These are phyloP conservation scores for Parambassis ranga DNA, from an alignment of 2,797 vertebrate genomes.

Conservation along the genomic window DNA sequence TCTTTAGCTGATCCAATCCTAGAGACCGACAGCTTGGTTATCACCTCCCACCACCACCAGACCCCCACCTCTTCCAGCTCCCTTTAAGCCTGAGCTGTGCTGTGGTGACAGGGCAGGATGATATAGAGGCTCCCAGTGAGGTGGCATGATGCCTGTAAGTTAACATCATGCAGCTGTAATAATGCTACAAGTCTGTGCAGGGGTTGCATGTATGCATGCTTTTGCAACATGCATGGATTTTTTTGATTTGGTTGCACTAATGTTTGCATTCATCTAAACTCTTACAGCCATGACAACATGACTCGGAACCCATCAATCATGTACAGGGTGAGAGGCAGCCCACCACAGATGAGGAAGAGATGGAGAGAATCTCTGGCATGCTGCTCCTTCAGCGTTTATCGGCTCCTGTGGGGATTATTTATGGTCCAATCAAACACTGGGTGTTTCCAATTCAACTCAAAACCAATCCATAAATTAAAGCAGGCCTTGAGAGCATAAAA, in stretches of 20 bases:
- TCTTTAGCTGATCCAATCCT: constrained; percentile 26
- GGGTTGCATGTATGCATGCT: not conserved
- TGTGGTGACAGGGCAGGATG: constrained; percentile 47
- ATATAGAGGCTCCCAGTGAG: constrained; percentile 43
- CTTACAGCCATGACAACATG: constrained; percentile 20
- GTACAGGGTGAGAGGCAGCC: constrained; percentile 18
- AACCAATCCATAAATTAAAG: constrained; percentile 71
- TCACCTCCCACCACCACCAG: constrained; percentile 20
- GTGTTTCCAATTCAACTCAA: constrained; percentile 61
- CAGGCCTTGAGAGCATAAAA: constrained; percentile 57
- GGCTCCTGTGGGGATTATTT: constrained; percentile 68
- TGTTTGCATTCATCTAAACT: constrained; percentile 28
- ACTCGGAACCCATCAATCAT: constrained; percentile 50
- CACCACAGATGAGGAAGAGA: constrained; percentile 40
- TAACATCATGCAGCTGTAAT: constrained; percentile 18
- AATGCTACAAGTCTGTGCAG: not conserved
- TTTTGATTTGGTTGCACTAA: not conserved
- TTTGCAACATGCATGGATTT: not conserved
- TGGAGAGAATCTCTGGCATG: constrained; percentile 38
- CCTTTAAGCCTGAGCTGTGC: not conserved
- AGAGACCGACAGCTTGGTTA: constrained; percentile 29
- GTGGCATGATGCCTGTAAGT: constrained; percentile 21
- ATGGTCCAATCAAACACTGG: constrained; percentile 68
- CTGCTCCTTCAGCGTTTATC: constrained; percentile 51
- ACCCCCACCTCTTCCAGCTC: not conserved